Conservation (phyloP, 1,140 invertebrate genomes). For the Trachymyrmex cornetzi region DNA sequence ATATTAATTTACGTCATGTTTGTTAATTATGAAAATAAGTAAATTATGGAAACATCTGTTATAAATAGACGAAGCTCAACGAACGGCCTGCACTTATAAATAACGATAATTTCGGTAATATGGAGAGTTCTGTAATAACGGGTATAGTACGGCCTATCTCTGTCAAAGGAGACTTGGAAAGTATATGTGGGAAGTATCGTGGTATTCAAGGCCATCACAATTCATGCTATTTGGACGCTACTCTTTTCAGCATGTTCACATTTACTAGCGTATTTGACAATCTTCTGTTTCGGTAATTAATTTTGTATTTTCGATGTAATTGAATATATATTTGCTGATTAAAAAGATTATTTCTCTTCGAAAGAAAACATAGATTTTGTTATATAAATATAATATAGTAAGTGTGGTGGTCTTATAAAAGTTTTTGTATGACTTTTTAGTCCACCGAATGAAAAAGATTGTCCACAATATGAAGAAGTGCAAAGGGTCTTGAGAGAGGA, state of each 20-base stretch:
- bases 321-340: slow-evolving; percentile 34
- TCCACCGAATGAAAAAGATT: slow-evolving; percentile 90
- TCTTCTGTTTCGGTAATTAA: slow-evolving; percentile 91
- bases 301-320: background rate
- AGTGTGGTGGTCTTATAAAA: background rate
- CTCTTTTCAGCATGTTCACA: slow-evolving; percentile 98
- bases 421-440: slow-evolving; percentile 86
- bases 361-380: slow-evolving; percentile 13
- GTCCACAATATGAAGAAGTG: slow-evolving; percentile 94
- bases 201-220: slow-evolving; percentile 99
- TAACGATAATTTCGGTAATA: slow-evolving; percentile 87
- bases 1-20: slow-evolving; percentile 66
- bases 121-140: slow-evolving; percentile 92
- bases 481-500: slow-evolving; percentile 97
- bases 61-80: slow-evolving; percentile 71
- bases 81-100: slow-evolving; percentile 68
- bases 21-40: slow-evolving; percentile 36
- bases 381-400: slow-evolving; percentile 38
- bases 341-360: slow-evolving; percentile 32
- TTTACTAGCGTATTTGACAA: slow-evolving; percentile 98
- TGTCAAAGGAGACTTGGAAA: slow-evolving; percentile 89
- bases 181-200: slow-evolving; percentile 91
- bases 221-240: slow-evolving; percentile 99
- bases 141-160: slow-evolving; percentile 93
- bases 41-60: slow-evolving; percentile 55